Conservation (phyloP, 2,888 invertebrate genomes). For the Temnothorax unifasciatus region DNA sequence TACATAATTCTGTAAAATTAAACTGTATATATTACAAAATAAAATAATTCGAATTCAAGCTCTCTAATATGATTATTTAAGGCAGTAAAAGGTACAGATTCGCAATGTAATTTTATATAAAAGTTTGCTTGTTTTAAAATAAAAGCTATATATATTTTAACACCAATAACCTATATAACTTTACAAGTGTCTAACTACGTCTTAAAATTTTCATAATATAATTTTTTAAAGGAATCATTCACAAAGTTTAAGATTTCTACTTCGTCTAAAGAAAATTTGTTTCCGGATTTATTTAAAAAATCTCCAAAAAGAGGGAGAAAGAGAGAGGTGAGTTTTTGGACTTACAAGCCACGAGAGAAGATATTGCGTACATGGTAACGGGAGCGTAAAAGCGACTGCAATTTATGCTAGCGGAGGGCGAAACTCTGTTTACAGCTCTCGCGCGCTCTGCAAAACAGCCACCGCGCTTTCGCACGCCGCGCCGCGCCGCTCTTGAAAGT, state of each 20-base stretch:
- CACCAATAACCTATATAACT: background rate
- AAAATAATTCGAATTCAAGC: background rate
- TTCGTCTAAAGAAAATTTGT: background rate
- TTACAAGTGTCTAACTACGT: background rate
- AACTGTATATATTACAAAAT: constrained; percentile 1
- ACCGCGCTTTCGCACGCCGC: background rate
- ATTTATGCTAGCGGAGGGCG: constrained; percentile 34
- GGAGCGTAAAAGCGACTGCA: constrained; percentile 49
- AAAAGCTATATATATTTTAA: background rate
- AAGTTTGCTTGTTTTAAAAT: background rate
- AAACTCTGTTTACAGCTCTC: constrained; percentile 51
- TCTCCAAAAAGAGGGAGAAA: background rate
- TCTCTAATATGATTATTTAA: background rate
- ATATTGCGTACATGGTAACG: constrained; percentile 35
- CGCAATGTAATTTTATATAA: background rate
- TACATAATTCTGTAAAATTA: constrained; percentile 1
- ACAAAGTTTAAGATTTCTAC: background rate
- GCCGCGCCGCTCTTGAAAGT: constrained; percentile 22
- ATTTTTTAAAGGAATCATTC: background rate
- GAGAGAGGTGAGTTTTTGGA: background rate
- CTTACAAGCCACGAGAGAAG: constrained; percentile 25
- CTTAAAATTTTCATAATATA: too few species aligned
- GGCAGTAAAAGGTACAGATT: too few species aligned
- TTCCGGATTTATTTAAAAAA: background rate
- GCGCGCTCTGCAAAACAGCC: constrained; percentile 48